Percentiles rank a stretch among this genome's conserved stretches.
Conservation (phyloP, 53 echinoderm and acorn worm genomes). For the Patiria pectinifera region DNA sequence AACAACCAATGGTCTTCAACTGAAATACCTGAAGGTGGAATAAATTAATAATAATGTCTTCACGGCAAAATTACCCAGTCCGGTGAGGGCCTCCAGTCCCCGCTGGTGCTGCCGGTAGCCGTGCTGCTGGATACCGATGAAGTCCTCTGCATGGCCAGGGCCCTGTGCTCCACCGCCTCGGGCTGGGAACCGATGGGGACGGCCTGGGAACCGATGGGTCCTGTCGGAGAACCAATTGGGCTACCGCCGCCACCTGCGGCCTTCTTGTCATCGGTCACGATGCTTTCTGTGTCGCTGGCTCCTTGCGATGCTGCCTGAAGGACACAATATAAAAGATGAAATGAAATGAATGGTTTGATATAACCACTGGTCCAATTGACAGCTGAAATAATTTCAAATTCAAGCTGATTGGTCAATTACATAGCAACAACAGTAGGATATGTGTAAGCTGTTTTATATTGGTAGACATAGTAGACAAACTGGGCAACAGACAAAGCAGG, state of each 20-base stretch:
- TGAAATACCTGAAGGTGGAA: no score
- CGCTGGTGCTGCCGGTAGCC: conserved; percentile 70
- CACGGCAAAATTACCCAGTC: conserved; percentile 79
- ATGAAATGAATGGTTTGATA: not conserved
- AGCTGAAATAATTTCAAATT: no score
- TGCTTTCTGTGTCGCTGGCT: conserved; percentile 95
- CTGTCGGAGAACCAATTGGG: conserved; percentile 21
- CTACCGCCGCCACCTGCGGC: conserved; percentile 36
- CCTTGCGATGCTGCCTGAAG: conserved; percentile 56
- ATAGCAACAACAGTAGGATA: no score
- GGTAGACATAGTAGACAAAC: no score
- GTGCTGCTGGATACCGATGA: conserved; percentile 87
- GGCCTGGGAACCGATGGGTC: conserved; percentile 40
- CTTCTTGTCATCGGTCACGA: conserved; percentile 72
- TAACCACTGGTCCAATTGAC: not conserved
- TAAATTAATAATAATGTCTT: no score
- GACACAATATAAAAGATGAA: not conserved
- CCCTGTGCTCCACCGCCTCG: conserved; percentile 56
- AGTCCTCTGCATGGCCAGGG: conserved; percentile 73
- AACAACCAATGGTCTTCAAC: no score
- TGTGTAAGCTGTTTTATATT: no score
- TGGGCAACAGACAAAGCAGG: no score
- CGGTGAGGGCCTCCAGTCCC: conserved; percentile 91
- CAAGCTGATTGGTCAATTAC: no score
- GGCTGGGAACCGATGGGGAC: conserved; percentile 51